These are phyloP conservation scores for Calcarius lapponicus DNA, from an alignment of 2,797 vertebrate species.

Conservation along the genomic window DNA sequence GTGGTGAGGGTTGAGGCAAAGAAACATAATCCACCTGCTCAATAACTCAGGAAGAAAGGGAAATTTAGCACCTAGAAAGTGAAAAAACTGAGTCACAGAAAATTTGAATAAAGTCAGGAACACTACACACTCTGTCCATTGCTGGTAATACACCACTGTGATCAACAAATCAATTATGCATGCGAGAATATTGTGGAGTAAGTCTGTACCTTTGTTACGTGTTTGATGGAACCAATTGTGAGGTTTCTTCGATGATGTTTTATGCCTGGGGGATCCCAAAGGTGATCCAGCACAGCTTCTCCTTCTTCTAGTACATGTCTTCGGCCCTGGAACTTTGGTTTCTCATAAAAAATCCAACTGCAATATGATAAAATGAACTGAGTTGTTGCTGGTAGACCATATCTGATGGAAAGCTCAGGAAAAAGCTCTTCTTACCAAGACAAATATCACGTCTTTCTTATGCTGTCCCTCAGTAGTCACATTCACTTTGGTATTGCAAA, in stretches of 20 bases:
- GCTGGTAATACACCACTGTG: background rate
- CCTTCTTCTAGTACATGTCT: conserved; percentile 85
- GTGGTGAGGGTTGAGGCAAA: background rate
- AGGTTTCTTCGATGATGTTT: conserved; percentile 62
- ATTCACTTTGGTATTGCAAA: background rate
- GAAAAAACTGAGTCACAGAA: background rate
- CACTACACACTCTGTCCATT: background rate
- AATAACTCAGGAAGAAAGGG: background rate
- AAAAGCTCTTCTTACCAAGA: background rate
- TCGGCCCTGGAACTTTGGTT: conserved; percentile 80
- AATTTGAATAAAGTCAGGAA: background rate
- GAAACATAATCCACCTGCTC: background rate
- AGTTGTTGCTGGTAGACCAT: background rate
- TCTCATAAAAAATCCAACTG: conserved; percentile 88
- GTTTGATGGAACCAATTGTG: conserved; percentile 81
- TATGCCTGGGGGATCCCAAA: conserved; percentile 67
- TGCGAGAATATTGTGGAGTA: background rate
- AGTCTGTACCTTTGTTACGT: conserved; percentile 80
- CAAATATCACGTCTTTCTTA: background rate
- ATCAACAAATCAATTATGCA: background rate
- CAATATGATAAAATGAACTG: conserved; percentile 44
- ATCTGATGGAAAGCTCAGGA: background rate
- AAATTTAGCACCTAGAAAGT: background rate
- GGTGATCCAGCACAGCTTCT: conserved; percentile 74
- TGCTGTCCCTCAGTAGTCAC: background rate